Evolutionary conservation across 2,888 invertebrate species (phyloP), one percentile per base, ranked within the genome.

Genomic region (Trissonchulus sp.): DNA sequence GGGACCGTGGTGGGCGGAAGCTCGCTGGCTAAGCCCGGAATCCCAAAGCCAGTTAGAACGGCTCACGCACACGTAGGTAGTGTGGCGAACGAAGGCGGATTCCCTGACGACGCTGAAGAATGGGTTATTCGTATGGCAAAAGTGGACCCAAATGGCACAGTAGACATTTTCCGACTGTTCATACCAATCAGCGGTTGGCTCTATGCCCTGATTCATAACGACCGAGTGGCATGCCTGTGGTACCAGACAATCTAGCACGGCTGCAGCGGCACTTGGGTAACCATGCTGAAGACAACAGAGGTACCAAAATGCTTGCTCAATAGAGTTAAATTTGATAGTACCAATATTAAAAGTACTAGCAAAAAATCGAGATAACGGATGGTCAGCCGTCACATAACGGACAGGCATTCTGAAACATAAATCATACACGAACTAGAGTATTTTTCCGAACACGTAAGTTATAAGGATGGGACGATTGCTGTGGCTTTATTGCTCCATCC

Each of bases 1-100:
- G 60, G 18, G 18, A 60, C 60, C 60, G 60, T 60, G 60, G 18
- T n/a, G 18, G 18, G 18, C 18, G 18, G 60, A 60, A 18, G 60
- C 60, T n/a, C n/a, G 60, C n/a, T 18, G 60, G 60, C 60, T n/a
- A 18, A 60, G n/a, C n/a, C 60, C 60, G n/a, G 60, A 60, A n/a
- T 60, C 60, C 60, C 60, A 60, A 60, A 60, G 18, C 18, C 18
- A 60, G 60, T 60, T 60, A 18, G 18, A 18, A 18, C 60, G 60
- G 18, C 18, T 18, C 18, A 60, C 60, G 18, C 18, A 60, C 18
- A 60, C 60, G 60, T 18, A 60, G 18, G 60, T 60, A 60, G 60
- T 18, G 18, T 18, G 60, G 18, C n/a, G 60, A 18, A 18, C 60
- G n/a, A 18, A 18, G 18, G 18, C n/a, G 60, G 18, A 60, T 60